Percentiles rank a stretch among this genome's conserved stretches.
Evolutionary conservation across 1,140 invertebrate species (phyloP).

Genomic region (Stegodyphus mimosarum): DNA sequence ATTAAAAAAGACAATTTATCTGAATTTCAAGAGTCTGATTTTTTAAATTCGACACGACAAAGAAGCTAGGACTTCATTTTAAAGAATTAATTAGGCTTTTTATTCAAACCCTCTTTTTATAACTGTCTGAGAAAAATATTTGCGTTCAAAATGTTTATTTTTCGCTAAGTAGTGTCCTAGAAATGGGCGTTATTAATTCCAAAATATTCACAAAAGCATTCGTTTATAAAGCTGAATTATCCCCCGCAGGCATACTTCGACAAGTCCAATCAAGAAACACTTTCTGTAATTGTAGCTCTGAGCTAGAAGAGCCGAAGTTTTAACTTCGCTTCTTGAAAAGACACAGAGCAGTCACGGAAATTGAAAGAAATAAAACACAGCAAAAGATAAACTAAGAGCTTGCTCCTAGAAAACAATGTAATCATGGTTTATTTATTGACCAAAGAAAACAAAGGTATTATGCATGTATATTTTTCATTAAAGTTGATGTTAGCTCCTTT

Average conservation of each 20-base stretch:
- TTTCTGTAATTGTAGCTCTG: constrained; percentile 31
- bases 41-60: too few species aligned
- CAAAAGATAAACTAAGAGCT: constrained; percentile 23
- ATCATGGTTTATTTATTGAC: constrained; percentile 45
- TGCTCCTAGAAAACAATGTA: constrained; percentile 29
- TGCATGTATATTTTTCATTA: constrained; percentile 46
- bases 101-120: too few species aligned
- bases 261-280: constrained; percentile 27
- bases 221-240: constrained; percentile 7
- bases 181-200: constrained; percentile 15
- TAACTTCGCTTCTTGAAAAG: too few species aligned
- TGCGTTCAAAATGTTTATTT: too few species aligned
- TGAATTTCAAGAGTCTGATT: too few species aligned
- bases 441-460: constrained; percentile 38
- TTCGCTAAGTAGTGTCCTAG: background rate
- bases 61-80: too few species aligned
- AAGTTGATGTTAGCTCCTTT: constrained; percentile 32
- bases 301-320: background rate
- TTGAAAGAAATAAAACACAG: background rate
- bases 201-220: constrained; percentile 25
- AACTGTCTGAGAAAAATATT: too few species aligned
- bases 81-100: too few species aligned
- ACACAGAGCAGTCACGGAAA: background rate
- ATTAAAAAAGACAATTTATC: too few species aligned
- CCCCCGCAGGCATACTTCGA: background rate